These are phyloP conservation scores for Synanthedon myopaeformis DNA, from an alignment of 2,888 invertebrate genomes.

Conservation along the genomic window DNA sequence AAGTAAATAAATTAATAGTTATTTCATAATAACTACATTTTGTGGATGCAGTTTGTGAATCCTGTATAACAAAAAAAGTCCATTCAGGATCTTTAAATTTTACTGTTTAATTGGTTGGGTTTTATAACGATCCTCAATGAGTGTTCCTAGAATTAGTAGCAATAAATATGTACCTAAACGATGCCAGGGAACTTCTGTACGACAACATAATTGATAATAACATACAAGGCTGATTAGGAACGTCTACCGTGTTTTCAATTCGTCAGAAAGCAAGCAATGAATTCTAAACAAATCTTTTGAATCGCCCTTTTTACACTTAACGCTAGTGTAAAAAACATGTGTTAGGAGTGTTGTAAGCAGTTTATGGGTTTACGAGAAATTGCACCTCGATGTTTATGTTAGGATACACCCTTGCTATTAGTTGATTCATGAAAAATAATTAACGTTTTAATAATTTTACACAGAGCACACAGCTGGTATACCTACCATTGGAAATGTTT, in stretches of 20 bases:
- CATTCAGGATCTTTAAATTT: not conserved
- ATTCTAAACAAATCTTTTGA: not conserved
- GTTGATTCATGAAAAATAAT: conserved; percentile 47
- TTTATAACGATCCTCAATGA: conserved; percentile 51
- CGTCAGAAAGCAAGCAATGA: not conserved
- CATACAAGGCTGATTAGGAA: not conserved
- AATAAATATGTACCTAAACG: conserved; percentile 66
- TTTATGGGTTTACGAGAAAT: conserved; percentile 63
- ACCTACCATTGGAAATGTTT: too few species aligned
- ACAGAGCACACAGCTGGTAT: too few species aligned
- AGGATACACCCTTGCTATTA: conserved; percentile 48
- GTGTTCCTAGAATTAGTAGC: conserved; percentile 50
- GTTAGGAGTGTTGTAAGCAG: conserved; percentile 17
- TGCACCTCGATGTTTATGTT: conserved; percentile 37
- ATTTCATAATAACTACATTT: too few species aligned
- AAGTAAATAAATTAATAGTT: too few species aligned
- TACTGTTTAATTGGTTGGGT: conserved; percentile 35
- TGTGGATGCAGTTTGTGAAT: too few species aligned
- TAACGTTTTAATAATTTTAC: too few species aligned
- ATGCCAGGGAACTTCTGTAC: conserved; percentile 64
- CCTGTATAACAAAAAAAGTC: not conserved
- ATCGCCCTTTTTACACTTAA: not conserved
- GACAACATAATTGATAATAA: conserved; percentile 8
- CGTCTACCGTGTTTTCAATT: too few species aligned
- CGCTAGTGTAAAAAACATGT: not conserved